Evolutionary conservation across 2,888 invertebrate genomes (phyloP).

Genomic region (Neuroscelio doddi): DNA sequence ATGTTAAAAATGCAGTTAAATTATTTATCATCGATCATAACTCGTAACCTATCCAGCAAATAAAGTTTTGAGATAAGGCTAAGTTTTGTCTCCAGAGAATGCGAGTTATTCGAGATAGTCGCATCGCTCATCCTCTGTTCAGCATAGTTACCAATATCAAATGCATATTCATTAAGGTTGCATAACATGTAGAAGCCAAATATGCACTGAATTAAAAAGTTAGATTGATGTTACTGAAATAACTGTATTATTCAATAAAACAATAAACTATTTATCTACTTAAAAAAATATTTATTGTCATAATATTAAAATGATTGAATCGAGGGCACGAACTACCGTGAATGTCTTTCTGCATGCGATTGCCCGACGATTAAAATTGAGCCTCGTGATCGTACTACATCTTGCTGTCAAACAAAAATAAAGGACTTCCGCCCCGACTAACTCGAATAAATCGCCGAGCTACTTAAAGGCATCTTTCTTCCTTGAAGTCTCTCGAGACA

Average conservation of each 20-base stretch:
- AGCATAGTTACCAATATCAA: constrained; percentile 37
- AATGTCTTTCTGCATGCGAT: constrained; percentile 26
- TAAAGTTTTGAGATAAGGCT: constrained; percentile 33
- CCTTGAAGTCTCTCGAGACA: constrained; percentile 19
- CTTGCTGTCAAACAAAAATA: constrained; percentile 26
- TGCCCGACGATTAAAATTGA: constrained; percentile 27
- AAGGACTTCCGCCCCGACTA: constrained; percentile 32
- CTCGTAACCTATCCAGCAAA: constrained; percentile 38
- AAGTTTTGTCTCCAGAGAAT: constrained; percentile 44
- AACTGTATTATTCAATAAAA: too few species aligned
- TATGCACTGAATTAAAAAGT: constrained; percentile 37
- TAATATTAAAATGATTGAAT: constrained; percentile 40
- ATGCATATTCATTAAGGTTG: constrained; percentile 42
- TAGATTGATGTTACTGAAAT: constrained; percentile 31
- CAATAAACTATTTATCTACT: constrained; percentile 38
- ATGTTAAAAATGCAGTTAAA: too few species aligned
- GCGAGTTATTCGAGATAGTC: constrained; percentile 38
- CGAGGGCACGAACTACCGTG: constrained; percentile 42
- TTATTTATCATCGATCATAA: constrained; percentile 34
- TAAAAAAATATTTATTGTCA: constrained; percentile 34
- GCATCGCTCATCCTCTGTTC: constrained; percentile 34
- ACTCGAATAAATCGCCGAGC: constrained; percentile 21
- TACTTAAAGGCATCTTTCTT: constrained; percentile 17
- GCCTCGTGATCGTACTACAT: constrained; percentile 30
- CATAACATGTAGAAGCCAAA: constrained; percentile 34